phyloP scores from a whole-genome alignment of 2,113 vertebrate species.

The Nibea coibor region DNA sequence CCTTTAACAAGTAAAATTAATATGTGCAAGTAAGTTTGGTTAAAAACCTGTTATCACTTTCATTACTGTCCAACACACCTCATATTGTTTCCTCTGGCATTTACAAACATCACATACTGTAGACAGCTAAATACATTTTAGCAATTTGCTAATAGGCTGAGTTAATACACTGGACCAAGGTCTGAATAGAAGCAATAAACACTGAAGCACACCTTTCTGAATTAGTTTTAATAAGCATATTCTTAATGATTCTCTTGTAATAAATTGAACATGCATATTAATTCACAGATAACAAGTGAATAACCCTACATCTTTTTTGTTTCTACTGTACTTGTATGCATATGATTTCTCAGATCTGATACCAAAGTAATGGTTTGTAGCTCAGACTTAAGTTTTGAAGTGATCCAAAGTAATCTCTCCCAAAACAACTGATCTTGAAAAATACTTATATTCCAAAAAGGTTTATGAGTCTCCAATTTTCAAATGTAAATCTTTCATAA shows the following conservation, averaged over 20 bases:
- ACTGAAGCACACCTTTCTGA: slow-evolving; percentile 39
- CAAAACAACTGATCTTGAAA: slow-evolving; percentile 28
- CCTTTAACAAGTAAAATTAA: not conserved
- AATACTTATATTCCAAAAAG: slow-evolving; percentile 13
- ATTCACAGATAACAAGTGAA: slow-evolving; percentile 29
- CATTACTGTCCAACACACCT: not conserved
- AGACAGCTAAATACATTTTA: slow-evolving; percentile 35
- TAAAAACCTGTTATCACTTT: slow-evolving; percentile 12
- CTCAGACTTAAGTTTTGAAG: slow-evolving; percentile 21
- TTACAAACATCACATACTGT: slow-evolving; percentile 29
- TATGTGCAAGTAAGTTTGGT: slow-evolving; percentile 8
- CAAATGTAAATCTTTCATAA: not conserved
- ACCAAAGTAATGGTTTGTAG: slow-evolving; percentile 66
- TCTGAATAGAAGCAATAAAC: slow-evolving; percentile 69
- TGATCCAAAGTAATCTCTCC: slow-evolving; percentile 26
- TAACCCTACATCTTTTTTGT: not conserved
- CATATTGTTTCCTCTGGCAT: slow-evolving; percentile 23
- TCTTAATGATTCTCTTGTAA: slow-evolving; percentile 10
- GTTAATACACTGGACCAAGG: slow-evolving; percentile 28
- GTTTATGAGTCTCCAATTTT: slow-evolving; percentile 22
- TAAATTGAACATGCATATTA: slow-evolving; percentile 18
- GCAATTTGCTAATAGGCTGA: slow-evolving; percentile 46
- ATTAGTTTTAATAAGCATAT: not conserved
- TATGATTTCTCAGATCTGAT: slow-evolving; percentile 49
- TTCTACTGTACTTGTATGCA: slow-evolving; percentile 39